These are phyloP conservation scores for Hyperoplus immaculatus DNA, from an alignment of 2,797 vertebrate genomes.

Conservation along the genomic window DNA sequence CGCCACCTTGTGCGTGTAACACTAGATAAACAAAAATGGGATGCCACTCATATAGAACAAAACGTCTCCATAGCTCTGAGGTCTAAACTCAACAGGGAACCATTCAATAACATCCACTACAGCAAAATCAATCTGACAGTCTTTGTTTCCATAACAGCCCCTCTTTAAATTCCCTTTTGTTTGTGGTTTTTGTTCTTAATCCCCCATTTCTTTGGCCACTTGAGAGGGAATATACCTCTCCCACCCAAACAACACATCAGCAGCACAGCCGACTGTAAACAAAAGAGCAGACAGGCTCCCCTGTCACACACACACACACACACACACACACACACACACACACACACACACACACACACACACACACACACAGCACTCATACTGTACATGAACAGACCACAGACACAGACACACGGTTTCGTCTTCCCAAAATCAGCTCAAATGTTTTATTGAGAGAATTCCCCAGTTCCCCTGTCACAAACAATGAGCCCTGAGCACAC, in stretches of 20 bases:
- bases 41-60: neutral
- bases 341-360: neutral
- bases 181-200: conserved; percentile 27
- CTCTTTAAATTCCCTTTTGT: neutral
- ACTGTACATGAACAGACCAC: conserved; percentile 17
- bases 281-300: conserved; percentile 35
- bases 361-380: conserved; percentile 16
- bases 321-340: conserved; percentile 25
- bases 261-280: conserved; percentile 39
- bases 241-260: conserved; percentile 40
- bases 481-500: conserved; percentile 67
- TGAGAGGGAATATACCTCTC: conserved; percentile 20
- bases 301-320: neutral
- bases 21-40: too few species aligned
- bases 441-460: conserved; percentile 57
- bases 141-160: neutral
- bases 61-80: neutral
- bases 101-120: neutral
- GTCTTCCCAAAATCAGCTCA: conserved; percentile 35
- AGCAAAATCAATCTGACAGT: neutral
- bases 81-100: neutral
- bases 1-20: too few species aligned
- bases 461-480: conserved; percentile 64
- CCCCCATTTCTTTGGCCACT: conserved; percentile 9
- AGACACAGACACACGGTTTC: conserved; percentile 26